These are phyloP conservation scores for Dugesia japonica DNA, from an alignment of 2,888 invertebrate species.

Conservation along the genomic window DNA sequence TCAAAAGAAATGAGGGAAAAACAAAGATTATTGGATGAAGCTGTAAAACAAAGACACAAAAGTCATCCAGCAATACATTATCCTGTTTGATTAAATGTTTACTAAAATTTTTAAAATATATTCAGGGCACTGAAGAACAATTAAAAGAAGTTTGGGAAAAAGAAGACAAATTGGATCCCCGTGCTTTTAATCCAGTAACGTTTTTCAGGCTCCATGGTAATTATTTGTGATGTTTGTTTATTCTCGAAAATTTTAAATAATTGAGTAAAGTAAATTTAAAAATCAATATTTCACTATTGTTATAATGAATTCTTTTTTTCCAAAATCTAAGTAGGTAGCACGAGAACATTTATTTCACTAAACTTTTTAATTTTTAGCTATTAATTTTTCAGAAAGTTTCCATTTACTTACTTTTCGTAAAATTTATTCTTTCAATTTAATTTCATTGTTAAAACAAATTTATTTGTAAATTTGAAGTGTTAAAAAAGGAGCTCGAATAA, in stretches of 20 bases:
- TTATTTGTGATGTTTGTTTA: slow-evolving; percentile 37
- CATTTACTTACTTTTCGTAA: too few species aligned
- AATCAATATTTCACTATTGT: too few species aligned
- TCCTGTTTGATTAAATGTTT: slow-evolving; percentile 41
- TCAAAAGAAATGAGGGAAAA: slow-evolving; percentile 53
- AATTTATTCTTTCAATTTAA: too few species aligned
- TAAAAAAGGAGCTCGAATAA: not conserved
- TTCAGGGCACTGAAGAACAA: slow-evolving; percentile 71
- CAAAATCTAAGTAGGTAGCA: too few species aligned
- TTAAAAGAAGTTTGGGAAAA: slow-evolving; percentile 84
- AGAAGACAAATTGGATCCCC: slow-evolving; percentile 73
- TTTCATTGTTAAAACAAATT: too few species aligned
- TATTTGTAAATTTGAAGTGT: not conserved
- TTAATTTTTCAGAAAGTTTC: too few species aligned
- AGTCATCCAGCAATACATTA: slow-evolving; percentile 62
- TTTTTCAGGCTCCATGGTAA: slow-evolving; percentile 87
- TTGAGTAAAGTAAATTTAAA: not conserved
- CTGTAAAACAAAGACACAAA: slow-evolving; percentile 63
- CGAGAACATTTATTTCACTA: too few species aligned
- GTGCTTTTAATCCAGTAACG: slow-evolving; percentile 77
- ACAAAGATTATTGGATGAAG: slow-evolving; percentile 57
- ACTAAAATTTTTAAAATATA: not conserved
- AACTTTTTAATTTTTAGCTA: too few species aligned
- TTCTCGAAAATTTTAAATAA: not conserved
- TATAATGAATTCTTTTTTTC: too few species aligned